Percentiles rank a stretch among this genome's conserved stretches.
Evolutionary conservation across 1,140 invertebrate genomes (phyloP).

Genomic region (Saxidomus purpurata): DNA sequence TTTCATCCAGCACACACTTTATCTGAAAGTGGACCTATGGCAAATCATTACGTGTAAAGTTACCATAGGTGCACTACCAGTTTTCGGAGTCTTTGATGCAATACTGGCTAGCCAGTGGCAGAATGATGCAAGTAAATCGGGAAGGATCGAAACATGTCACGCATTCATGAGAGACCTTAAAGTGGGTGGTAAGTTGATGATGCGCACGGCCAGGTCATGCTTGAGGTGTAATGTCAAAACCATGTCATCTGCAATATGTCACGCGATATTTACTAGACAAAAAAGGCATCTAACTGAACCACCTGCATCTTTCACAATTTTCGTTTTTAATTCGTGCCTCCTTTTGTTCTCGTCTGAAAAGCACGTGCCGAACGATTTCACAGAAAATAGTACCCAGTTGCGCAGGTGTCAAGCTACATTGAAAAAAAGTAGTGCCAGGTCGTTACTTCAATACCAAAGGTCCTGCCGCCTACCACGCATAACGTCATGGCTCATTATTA

Average conservation of each 20-base stretch:
- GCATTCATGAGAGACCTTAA: not conserved
- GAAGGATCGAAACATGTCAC: not conserved
- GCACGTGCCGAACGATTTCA: slow-evolving; percentile 41
- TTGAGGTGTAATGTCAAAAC: slow-evolving; percentile 13
- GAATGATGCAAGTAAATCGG: not conserved
- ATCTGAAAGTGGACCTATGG: too few relatives aligned
- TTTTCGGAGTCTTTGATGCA: not conserved
- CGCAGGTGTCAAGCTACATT: slow-evolving; percentile 44
- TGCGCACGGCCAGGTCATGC: slow-evolving; percentile 14
- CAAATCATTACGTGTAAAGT: too few relatives aligned
- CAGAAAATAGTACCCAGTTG: slow-evolving; percentile 23
- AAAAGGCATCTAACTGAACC: slow-evolving; percentile 20
- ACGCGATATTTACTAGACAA: slow-evolving; percentile 12
- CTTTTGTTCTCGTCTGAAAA: slow-evolving; percentile 52
- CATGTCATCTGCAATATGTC: slow-evolving; percentile 35
- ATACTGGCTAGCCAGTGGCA: not conserved
- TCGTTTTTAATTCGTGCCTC: not conserved
- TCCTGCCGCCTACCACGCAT: not conserved
- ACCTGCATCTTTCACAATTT: slow-evolving; percentile 34
- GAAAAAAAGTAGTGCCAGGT: slow-evolving; percentile 18
- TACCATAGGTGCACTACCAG: too few relatives aligned
- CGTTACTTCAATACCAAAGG: slow-evolving; percentile 22
- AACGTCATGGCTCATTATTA: slow-evolving; percentile 20
- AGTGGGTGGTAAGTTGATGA: not conserved
- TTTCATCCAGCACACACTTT: too few relatives aligned